Base-by-base conservation (phyloP, 2,797 vertebrate genomes). In the Artibeus jamaicensis region DNA sequence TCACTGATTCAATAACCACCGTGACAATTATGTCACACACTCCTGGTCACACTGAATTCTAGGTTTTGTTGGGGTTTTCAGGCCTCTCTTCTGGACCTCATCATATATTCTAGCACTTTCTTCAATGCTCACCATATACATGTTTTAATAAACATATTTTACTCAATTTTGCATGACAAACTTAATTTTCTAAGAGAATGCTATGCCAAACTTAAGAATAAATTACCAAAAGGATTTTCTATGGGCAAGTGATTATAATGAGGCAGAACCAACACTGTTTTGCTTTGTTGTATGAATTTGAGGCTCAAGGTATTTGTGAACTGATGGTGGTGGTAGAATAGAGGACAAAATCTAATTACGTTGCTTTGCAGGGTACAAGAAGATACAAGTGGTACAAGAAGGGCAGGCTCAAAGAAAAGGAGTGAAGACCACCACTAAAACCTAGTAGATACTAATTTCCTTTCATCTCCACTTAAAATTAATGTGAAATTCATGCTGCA, bases 51-150 rank as follows among this genome's bases (percentile, higher is more conserved):
- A 73, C 0, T 70, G n/a, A 94, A 73, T 73, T 87, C 57, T 53
- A 95, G 44, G 42, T 62, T 68, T 59, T 59, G 26, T 1, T 65
- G n/a, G 34, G 44, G 1, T n/a, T 89, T 85, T 74, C 44, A 44
- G 44, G 78, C 42, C 44, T 68, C 9, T 32, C 46, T 67, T 65
- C 26, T 8, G 57, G 26, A 34, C 44, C 42, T 90, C 57, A 67
- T 70, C n/a, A 86, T 87, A 15, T 21, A 79, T 90, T 94, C 68
- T 73, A 89, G 50, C 21, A 86, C 42, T 73, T 73, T 96, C 82
- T 48, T 81, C 26, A 86, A 81, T n/a, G 50, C 15, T 86, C 48
- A 46, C 14, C 22, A 70, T 70, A 68, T 6, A 81, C 19, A 83
- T 70, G 37, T 74, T 77, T 86, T 70, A 86, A 86, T 71, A 86